Evolutionary conservation across 2,888 invertebrate genomes (phyloP).

Genomic region (Andrena praecox): DNA sequence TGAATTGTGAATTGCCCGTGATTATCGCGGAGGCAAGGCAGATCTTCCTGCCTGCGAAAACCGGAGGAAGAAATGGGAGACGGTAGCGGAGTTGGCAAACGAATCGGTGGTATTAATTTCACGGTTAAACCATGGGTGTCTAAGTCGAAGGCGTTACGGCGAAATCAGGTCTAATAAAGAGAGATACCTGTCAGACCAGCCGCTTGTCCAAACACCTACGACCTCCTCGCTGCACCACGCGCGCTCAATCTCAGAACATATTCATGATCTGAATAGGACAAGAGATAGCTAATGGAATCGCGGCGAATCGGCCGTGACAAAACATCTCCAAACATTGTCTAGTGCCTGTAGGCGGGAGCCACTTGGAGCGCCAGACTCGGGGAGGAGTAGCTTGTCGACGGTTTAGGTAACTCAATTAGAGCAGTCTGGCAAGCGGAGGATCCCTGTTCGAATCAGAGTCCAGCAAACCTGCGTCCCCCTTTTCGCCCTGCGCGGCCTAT

Average conservation of each 20-base stretch:
- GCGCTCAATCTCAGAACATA: slow-evolving; percentile 6
- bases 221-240: background rate
- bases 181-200: background rate
- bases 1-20: too few relatives aligned
- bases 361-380: slow-evolving; percentile 14
- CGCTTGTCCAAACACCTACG: too few relatives aligned
- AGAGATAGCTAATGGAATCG: background rate
- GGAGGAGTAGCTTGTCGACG: slow-evolving; percentile 17
- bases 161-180: background rate
- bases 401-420: slow-evolving; percentile 32
- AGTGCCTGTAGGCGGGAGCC: slow-evolving; percentile 10
- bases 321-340: slow-evolving; percentile 29
- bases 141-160: background rate
- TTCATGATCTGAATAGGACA: slow-evolving; percentile 20
- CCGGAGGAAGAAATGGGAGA: background rate
- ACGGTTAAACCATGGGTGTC: too few relatives aligned
- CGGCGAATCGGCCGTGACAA: slow-evolving; percentile 23
- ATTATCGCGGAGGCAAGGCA: too few relatives aligned
- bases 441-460: slow-evolving; percentile 29
- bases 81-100: too few relatives aligned
- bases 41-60: background rate
- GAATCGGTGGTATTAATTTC: too few relatives aligned
- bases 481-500: slow-evolving; percentile 5
- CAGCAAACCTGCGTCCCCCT: slow-evolving; percentile 21
- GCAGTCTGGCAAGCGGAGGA: slow-evolving; percentile 27